Conservation (phyloP, 1,140 invertebrate species). For the Ostrea denselamellosa region DNA sequence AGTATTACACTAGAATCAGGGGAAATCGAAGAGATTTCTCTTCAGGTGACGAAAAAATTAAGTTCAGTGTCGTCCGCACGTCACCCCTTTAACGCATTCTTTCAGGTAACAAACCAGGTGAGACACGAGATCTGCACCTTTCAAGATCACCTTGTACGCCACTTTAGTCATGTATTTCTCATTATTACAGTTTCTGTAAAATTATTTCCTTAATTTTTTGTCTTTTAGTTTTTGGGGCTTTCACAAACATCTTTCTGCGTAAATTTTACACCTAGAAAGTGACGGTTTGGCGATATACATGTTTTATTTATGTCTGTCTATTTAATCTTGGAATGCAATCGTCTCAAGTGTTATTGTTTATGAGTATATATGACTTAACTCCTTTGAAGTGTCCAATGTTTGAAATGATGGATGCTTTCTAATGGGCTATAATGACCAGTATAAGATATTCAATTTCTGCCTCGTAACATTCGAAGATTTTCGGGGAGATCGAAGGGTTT, state of each 20-base stretch:
- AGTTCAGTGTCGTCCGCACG: not conserved
- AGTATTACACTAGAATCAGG: slow-evolving; percentile 15
- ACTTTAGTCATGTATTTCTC: not conserved
- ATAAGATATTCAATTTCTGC: not conserved
- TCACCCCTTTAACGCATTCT: slow-evolving; percentile 25
- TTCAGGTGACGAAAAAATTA: not conserved
- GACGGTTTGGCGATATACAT: not conserved
- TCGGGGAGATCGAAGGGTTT: no score
- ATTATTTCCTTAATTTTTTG: not conserved
- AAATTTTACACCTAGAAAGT: slow-evolving; percentile 21
- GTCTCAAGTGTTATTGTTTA: slow-evolving; percentile 9
- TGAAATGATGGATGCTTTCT: not conserved
- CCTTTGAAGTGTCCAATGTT: not conserved
- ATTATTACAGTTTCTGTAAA: not conserved
- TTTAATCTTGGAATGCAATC: slow-evolving; percentile 13
- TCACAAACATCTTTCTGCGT: not conserved
- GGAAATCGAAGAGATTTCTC: slow-evolving; percentile 15
- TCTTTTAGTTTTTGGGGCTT: not conserved
- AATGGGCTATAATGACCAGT: not conserved
- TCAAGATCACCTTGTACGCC: slow-evolving; percentile 5
- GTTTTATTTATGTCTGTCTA: not conserved
- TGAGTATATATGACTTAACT: not conserved
- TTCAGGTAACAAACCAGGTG: not conserved
- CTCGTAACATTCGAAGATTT: no score
- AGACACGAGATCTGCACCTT: not conserved